Base-by-base conservation (phyloP, 2,888 invertebrate species). In the Bruchidius siliquastri region DNA sequence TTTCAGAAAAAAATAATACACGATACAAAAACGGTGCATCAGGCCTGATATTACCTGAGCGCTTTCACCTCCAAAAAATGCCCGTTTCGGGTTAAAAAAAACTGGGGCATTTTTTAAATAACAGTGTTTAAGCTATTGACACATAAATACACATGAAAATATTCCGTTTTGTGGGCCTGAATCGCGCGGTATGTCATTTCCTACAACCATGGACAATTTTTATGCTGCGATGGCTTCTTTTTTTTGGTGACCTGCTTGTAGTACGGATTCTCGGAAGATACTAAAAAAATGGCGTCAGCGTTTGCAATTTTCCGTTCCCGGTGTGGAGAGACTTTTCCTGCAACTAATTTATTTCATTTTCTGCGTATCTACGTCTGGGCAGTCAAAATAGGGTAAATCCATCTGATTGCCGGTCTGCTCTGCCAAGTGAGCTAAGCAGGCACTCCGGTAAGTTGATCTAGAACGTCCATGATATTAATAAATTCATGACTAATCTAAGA, bases 71-170 rank as follows among this genome's bases (percentile, higher is more conserved):
- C 8, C 8, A 26, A 26, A n/a, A 26, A 26, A 26, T n/a, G 69
- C 69, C 22, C 22, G 69, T n/a, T 69, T 69, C 69, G 49, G 49
- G 1, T 49, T 49, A 1, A 13, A 49, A 49, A 72, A 72, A 72
- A 72, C 72, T 72, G 72, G 72, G 72, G 68, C 72, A 68, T 72
- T 72, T 72, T 49, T 72, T 67, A 72, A 72, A 72, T 72, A 68
- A 72, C 68, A 72, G 72, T 72, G 68, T 72, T 72, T 72, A 72
- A 67, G 72, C 3, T 49, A 49, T 49, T 49, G 49, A 49, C 49
- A 49, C 49, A 49, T 49, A 49, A 49, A 49, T 26, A 49, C 18
- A 18, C 18, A 49, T 13, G 13, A 49, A 30, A 8, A 30, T 30
- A 30, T 8, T 30, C 30, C 30, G 30, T 30, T 30, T 30, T 30